Conservation (phyloP, 2,888 invertebrate genomes). For the Clostera curtula region DNA sequence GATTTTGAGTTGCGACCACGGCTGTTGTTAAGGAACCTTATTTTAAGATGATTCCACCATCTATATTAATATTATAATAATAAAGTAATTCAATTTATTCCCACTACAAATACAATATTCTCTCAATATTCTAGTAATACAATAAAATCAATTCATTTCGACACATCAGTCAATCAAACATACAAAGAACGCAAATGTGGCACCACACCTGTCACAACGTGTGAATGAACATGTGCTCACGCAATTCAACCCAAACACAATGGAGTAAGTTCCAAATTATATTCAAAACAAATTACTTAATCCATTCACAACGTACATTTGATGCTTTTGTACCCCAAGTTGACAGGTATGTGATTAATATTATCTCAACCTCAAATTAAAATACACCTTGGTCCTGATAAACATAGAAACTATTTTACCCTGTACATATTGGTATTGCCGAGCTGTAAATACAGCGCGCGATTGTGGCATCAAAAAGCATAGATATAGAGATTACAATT, state of each 20-base stretch:
- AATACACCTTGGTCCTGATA: constrained; percentile 4
- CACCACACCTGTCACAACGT: no score
- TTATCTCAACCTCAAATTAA: constrained; percentile 8
- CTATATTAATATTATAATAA: no score
- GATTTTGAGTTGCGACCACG: no score
- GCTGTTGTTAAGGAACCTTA: no score
- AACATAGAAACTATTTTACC: constrained; percentile 12
- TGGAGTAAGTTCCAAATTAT: constrained; percentile 12
- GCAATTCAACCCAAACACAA: constrained; percentile 4
- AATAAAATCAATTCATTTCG: no score
- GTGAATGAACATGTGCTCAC: background rate
- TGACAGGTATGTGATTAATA: constrained; percentile 20
- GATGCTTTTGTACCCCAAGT: constrained; percentile 23
- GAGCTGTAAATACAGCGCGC: constrained; percentile 2
- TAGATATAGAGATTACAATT: constrained; percentile 4
- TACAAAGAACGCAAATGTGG: no score
- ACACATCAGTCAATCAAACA: no score
- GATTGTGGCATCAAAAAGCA: constrained; percentile 13
- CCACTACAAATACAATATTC: no score
- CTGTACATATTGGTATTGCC: constrained; percentile 7
- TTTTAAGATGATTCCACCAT: no score
- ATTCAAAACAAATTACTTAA: constrained; percentile 22
- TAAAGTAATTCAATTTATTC: no score
- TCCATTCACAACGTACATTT: constrained; percentile 21
- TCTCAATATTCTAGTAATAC: no score